phyloP scores from a whole-genome alignment of 2,888 invertebrate genomes.

The Adela reaumurella region DNA sequence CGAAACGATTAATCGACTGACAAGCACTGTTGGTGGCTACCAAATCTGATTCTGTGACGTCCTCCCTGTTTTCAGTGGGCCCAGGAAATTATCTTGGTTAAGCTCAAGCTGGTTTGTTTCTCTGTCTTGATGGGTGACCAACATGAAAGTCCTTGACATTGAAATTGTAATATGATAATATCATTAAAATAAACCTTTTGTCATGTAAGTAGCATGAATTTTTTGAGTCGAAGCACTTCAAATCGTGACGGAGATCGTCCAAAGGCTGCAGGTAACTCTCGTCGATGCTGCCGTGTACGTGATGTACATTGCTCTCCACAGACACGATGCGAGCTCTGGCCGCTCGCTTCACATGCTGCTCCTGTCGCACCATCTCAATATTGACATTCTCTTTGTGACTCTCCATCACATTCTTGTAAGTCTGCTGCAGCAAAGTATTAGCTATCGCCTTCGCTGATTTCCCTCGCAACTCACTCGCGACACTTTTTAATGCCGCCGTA shows the following conservation, averaged over 20 bases:
- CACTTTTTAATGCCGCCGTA: slow-evolving; percentile 47
- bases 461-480: slow-evolving; percentile 61
- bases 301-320: slow-evolving; percentile 33
- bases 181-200: slow-evolving; percentile 54
- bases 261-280: slow-evolving; percentile 58
- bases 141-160: no score
- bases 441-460: slow-evolving; percentile 75
- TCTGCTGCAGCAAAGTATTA: slow-evolving; percentile 60
- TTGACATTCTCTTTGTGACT: slow-evolving; percentile 32
- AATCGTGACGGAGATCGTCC: slow-evolving; percentile 56
- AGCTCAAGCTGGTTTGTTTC: no score
- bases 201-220: slow-evolving; percentile 58
- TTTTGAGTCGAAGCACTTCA: slow-evolving; percentile 61
- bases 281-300: slow-evolving; percentile 45
- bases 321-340: slow-evolving; percentile 28
- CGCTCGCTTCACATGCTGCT: slow-evolving; percentile 13
- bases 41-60: no score
- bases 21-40: no score
- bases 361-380: slow-evolving; percentile 23
- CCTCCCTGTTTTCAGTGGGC: no score
- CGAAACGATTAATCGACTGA: no score
- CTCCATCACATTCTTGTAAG: slow-evolving; percentile 50
- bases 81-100: no score
- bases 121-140: no score
- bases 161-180: slow-evolving; percentile 11